A percentile compares a stretch with the other conserved stretches of the same genome.
phyloP scores from a whole-genome alignment of 2,113 vertebrate species.

The Zootoca vivipara region DNA sequence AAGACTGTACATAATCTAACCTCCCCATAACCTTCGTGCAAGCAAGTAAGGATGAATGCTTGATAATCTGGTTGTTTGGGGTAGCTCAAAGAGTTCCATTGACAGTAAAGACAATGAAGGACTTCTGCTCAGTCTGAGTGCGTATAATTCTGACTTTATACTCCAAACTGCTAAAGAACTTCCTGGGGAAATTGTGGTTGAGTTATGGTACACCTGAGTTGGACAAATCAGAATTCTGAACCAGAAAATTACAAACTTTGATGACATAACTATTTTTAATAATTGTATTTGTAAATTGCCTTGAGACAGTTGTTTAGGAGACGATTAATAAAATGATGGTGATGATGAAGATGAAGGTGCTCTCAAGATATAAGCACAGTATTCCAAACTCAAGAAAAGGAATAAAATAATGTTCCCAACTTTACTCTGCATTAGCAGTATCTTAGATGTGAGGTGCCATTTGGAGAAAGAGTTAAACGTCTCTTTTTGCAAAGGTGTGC shows the following conservation, averaged over 20 bases:
- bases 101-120: neutral
- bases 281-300: too few species aligned
- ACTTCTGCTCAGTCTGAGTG: neutral
- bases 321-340: too few species aligned
- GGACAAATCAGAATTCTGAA: neutral
- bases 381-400: neutral
- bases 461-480: conserved; percentile 42
- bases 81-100: too few species aligned
- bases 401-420: neutral
- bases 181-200: neutral
- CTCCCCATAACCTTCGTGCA: too few species aligned
- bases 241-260: neutral
- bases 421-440: conserved; percentile 15
- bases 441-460: conserved; percentile 20
- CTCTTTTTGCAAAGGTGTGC: conserved; percentile 45
- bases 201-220: neutral
- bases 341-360: too few species aligned
- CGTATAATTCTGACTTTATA: neutral
- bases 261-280: neutral
- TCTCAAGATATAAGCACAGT: neutral
- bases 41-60: too few species aligned
- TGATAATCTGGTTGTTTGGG: too few species aligned
- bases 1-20: too few species aligned
- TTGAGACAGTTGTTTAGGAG: too few species aligned
- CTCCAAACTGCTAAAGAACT: neutral